Conservation (phyloP, 2,113 vertebrate genomes). For the Chionomys nivalis region DNA sequence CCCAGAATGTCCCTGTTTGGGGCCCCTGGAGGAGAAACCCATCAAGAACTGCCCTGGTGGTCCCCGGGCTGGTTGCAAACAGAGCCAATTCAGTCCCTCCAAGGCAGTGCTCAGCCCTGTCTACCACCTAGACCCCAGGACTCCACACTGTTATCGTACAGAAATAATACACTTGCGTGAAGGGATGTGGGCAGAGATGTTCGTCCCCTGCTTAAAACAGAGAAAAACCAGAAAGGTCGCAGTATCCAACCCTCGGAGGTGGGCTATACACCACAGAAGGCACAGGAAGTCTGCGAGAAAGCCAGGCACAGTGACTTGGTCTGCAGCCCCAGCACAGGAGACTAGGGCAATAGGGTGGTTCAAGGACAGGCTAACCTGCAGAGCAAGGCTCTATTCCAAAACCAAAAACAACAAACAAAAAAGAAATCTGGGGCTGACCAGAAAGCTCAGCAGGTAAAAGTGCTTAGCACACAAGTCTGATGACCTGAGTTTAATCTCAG, state of each 20-base stretch:
- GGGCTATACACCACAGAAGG: background rate
- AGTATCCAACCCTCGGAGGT: fast-evolving
- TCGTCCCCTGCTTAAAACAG: background rate
- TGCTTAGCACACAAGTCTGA: background rate
- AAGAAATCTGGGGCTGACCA: background rate
- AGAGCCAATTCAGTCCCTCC: background rate
- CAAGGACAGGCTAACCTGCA: background rate
- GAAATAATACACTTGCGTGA: background rate
- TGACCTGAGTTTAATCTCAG: background rate
- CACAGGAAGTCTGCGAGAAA: background rate
- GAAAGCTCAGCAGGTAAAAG: background rate
- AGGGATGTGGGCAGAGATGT: background rate
- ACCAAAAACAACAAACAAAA: background rate
- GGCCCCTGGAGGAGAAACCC: background rate
- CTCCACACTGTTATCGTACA: background rate
- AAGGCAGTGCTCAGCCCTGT: background rate
- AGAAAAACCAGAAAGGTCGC: background rate
- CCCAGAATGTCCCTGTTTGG: background rate
- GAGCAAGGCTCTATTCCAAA: background rate
- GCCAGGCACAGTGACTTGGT: background rate
- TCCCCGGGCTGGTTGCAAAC: background rate
- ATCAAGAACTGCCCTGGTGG: too few species aligned
- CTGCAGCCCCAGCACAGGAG: background rate
- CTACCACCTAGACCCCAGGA: background rate
- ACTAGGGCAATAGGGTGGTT: too few species aligned